Percentiles rank a stretch among this genome's conserved stretches.
These are phyloP conservation scores for Acanthurus leucopareius DNA, from an alignment of 2,797 vertebrate species.

Conservation along the genomic window DNA sequence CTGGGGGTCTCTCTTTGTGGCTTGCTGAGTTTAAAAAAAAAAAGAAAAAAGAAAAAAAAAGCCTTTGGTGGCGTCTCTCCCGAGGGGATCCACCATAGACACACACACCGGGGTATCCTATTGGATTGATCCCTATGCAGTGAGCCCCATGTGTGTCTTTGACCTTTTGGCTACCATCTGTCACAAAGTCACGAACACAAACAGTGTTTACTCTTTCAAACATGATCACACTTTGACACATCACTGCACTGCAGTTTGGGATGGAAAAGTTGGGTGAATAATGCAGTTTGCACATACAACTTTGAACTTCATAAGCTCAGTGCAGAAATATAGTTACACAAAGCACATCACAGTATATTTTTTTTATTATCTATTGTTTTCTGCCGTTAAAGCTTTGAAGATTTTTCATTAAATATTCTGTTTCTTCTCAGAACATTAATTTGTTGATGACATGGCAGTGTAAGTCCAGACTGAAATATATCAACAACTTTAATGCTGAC, in stretches of 20 bases:
- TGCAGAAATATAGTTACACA: not conserved
- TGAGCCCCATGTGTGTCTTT: conserved; percentile 68
- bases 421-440: not conserved
- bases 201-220: conserved; percentile 50
- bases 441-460: not conserved
- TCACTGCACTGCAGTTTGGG: conserved; percentile 2
- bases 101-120: conserved; percentile 45
- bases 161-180: conserved; percentile 83
- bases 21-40: conserved; percentile 82
- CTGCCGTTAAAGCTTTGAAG: not conserved
- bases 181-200: conserved; percentile 60
- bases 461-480: not conserved
- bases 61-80: conserved; percentile 76
- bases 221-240: conserved; percentile 24
- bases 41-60: conserved; percentile 60
- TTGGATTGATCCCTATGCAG: conserved; percentile 67
- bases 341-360: not conserved
- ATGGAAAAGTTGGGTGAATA: not conserved
- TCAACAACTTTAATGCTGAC: not conserved
- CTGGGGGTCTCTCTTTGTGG: conserved; percentile 80
- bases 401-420: not conserved
- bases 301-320: not conserved
- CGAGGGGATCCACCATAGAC: conserved; percentile 59
- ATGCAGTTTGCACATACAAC: not conserved
- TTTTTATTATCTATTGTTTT: not conserved